Conservation (phyloP, 92 coral and sea anemone genomes). For the Umimayanthus chanpuru region DNA sequence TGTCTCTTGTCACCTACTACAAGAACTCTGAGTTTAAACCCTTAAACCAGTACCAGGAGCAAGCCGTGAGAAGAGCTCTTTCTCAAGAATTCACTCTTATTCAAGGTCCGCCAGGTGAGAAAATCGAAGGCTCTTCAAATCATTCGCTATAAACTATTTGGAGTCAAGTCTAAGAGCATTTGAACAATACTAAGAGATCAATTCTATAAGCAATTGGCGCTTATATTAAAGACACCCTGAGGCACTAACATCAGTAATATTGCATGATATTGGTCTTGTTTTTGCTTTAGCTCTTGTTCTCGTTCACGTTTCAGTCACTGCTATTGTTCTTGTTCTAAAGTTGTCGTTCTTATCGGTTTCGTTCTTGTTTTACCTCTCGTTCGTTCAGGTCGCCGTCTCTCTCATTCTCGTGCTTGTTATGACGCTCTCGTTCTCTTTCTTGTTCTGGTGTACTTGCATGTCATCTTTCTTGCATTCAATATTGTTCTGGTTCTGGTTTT, state of each 20-base stretch:
- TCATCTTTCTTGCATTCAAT: too few species aligned
- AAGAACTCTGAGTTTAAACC: not conserved
- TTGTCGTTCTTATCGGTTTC: not conserved
- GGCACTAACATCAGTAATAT: too few species aligned
- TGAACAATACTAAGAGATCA: too few species aligned
- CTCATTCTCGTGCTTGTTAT: too few species aligned
- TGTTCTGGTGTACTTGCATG: not conserved
- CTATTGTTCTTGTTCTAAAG: not conserved
- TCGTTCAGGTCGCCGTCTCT: too few species aligned
- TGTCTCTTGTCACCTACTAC: not conserved
- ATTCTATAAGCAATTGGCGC: too few species aligned
- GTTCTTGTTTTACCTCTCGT: not conserved
- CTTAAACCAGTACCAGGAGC: slow-evolving; percentile 44
- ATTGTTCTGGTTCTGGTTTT: too few species aligned
- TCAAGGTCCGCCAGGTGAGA: slow-evolving; percentile 74
- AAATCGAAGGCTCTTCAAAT: not conserved
- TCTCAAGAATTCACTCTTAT: slow-evolving; percentile 57
- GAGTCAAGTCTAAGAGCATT: too few species aligned
- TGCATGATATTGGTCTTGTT: not conserved
- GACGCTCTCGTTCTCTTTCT: too few species aligned
- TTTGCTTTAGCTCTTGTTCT: too few species aligned
- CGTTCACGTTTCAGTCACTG: not conserved
- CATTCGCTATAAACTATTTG: too few species aligned
- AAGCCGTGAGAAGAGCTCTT: slow-evolving; percentile 54
- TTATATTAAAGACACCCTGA: too few species aligned